Evolutionary conservation across 2,888 invertebrate species (phyloP).

Genomic region (Epinotia nisella): DNA sequence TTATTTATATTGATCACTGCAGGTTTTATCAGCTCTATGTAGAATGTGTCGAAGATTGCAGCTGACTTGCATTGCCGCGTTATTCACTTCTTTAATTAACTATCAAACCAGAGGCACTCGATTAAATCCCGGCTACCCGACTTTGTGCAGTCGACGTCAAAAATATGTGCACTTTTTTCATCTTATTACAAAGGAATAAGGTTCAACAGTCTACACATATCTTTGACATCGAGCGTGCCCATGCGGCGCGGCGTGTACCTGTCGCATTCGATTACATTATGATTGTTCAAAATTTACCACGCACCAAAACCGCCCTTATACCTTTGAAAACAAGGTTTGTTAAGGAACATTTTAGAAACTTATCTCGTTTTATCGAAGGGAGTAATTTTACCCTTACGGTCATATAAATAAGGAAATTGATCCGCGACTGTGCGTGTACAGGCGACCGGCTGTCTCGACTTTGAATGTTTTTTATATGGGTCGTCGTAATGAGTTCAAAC

Average conservation of each 20-base stretch:
- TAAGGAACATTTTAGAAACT: not conserved
- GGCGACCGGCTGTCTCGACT: slow-evolving; percentile 80
- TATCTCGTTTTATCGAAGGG: slow-evolving; percentile 7
- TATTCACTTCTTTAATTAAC: slow-evolving; percentile 84
- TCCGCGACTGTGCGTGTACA: slow-evolving; percentile 46
- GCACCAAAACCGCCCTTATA: slow-evolving; percentile 59
- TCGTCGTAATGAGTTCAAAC: slow-evolving; percentile 60
- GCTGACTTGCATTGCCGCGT: slow-evolving; percentile 79
- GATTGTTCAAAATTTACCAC: slow-evolving; percentile 47
- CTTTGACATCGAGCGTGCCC: slow-evolving; percentile 37
- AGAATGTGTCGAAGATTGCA: slow-evolving; percentile 71
- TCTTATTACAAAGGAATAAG: not conserved
- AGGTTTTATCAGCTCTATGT: slow-evolving; percentile 58
- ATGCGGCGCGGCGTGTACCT: slow-evolving; percentile 52
- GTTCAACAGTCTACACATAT: not conserved
- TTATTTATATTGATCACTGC: not conserved
- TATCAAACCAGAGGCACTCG: slow-evolving; percentile 80
- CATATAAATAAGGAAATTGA: slow-evolving; percentile 16
- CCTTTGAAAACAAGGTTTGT: slow-evolving; percentile 52
- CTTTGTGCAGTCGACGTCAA: slow-evolving; percentile 63
- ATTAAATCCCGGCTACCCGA: slow-evolving; percentile 80
- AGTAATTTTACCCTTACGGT: slow-evolving; percentile 31
- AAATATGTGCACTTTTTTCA: not conserved
- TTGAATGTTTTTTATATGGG: slow-evolving; percentile 72
- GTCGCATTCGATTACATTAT: slow-evolving; percentile 45